A percentile compares a stretch with the other conserved stretches of the same genome.
phyloP scores from a whole-genome alignment of 2,888 invertebrate species.

The Yponomeuta plumbellus region DNA sequence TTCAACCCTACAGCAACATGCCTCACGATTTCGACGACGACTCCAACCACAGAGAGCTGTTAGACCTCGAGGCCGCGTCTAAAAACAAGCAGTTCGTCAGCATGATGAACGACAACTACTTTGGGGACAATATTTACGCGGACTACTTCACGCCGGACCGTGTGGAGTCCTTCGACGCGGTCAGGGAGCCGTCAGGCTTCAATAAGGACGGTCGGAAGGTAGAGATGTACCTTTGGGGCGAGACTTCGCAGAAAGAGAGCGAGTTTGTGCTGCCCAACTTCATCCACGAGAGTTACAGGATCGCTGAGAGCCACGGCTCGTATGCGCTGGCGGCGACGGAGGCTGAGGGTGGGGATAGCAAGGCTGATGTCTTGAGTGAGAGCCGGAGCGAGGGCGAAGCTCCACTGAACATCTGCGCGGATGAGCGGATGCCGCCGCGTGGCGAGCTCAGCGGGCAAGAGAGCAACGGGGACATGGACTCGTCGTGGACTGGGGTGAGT shows the following conservation, averaged over 20 bases:
- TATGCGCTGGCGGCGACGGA: slow-evolving; percentile 26
- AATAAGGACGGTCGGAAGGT: slow-evolving; percentile 49
- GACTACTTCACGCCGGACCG: slow-evolving; percentile 67
- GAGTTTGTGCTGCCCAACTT: slow-evolving; percentile 68
- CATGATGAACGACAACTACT: slow-evolving; percentile 70
- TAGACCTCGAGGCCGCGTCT: slow-evolving; percentile 57
- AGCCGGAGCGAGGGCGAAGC: slow-evolving; percentile 50
- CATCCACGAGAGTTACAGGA: slow-evolving; percentile 67
- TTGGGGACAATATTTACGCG: slow-evolving; percentile 67
- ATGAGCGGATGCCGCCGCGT: slow-evolving; percentile 91
- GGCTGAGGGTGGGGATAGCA: slow-evolving; percentile 52
- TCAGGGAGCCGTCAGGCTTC: slow-evolving; percentile 39
- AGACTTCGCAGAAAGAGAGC: slow-evolving; percentile 56
- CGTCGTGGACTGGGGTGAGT: slow-evolving; percentile 84
- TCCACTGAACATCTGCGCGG: slow-evolving; percentile 84
- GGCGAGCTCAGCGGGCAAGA: slow-evolving; percentile 92
- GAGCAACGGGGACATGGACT: slow-evolving; percentile 88
- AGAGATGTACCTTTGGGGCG: slow-evolving; percentile 59
- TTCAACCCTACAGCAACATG: slow-evolving; percentile 53
- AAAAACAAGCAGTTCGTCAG: slow-evolving; percentile 67
- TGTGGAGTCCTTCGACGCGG: slow-evolving; percentile 57
- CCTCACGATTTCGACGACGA: slow-evolving; percentile 58
- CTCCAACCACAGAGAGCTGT: slow-evolving; percentile 55
- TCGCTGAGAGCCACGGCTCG: slow-evolving; percentile 55
- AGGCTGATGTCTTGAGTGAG: slow-evolving; percentile 58